Evolutionary conservation across 2,888 invertebrate genomes (phyloP), one percentile per base, ranked within the genome.

Genomic region (Melolontha melolontha): DNA sequence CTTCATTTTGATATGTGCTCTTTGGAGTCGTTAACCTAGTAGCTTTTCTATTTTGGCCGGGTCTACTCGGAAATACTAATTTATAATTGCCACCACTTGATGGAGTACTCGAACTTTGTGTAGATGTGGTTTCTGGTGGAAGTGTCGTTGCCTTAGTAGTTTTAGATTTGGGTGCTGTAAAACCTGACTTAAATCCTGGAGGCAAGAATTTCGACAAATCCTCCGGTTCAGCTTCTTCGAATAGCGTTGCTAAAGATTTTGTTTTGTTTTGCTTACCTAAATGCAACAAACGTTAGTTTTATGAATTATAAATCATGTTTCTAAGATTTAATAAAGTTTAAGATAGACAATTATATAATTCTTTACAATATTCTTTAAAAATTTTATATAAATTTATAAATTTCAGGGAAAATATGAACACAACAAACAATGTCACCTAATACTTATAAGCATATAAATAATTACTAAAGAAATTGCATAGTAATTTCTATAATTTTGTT

Each of bases 1-100:
- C 29, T 41, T 67, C 62, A 1, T 11, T 22, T 11, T 57, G 50
- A 11, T 41, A 68, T 11, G 87, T 82, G 76, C 85, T 87, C 59
- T 70, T 75, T 0, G 89, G 85, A 5, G 91, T 90, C 1, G 88
- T 85, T n/a, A 81, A 82, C 79, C 88, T 79, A 34, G 68, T 70
- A 68, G 87, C 79, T 82, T 91, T 91, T 63, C 88, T 85, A 16
- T 67, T 66, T 5, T 71, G 71, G 71, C 86, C 86, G 0, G 93
- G 89, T 77, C 93, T 87, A 71, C 92, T 93, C 0, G 95, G 94
- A 75, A 94, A 95, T 14, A 67, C 62, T 11, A 67, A 34, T 42
- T 70, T 66, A 49, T 63, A 64, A 41, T 34, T 14, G 14, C 51
- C 27, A 5, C 49, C 49, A 78, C 51, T 83, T 80, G 44, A 29